Evolutionary conservation across 2,113 vertebrate genomes (phyloP).

Genomic region (Ranitomeya variabilis): DNA sequence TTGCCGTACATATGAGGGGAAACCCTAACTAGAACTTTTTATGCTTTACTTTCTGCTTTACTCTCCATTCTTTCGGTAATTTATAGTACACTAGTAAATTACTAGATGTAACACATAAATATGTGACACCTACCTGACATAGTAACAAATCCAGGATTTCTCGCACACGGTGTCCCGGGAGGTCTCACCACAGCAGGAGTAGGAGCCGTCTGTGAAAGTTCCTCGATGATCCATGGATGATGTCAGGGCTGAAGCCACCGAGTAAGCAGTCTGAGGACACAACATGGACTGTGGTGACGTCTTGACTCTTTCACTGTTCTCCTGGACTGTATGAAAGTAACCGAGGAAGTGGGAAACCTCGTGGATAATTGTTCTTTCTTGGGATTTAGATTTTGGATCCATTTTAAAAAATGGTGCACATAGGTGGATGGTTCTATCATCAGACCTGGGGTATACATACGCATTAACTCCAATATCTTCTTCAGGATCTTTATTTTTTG

Average conservation of each 20-base stretch:
- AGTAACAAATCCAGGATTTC: neutral
- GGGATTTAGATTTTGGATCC: neutral
- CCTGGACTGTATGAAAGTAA: neutral
- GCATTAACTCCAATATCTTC: neutral
- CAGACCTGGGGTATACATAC: neutral
- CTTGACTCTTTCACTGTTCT: neutral
- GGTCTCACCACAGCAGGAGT: neutral
- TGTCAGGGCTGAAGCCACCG: neutral
- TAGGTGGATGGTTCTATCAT: neutral
- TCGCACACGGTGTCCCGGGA: slow-evolving; percentile 4
- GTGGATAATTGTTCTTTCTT: neutral
- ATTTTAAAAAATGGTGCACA: neutral
- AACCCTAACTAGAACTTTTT: no score
- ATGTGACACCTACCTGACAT: neutral
- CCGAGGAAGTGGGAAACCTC: neutral
- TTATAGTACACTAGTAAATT: no score
- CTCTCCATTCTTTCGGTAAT: no score
- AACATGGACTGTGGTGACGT: neutral
- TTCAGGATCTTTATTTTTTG: neutral
- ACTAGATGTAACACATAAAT: no score
- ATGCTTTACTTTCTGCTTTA: no score
- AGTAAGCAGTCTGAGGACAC: neutral
- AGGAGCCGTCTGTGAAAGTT: neutral
- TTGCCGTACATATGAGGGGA: no score
- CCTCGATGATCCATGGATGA: neutral